A percentile compares a stretch with the other conserved stretches of the same genome.
These are phyloP conservation scores for Natator depressus DNA, from an alignment of 2,113 vertebrate genomes.

Conservation along the genomic window DNA sequence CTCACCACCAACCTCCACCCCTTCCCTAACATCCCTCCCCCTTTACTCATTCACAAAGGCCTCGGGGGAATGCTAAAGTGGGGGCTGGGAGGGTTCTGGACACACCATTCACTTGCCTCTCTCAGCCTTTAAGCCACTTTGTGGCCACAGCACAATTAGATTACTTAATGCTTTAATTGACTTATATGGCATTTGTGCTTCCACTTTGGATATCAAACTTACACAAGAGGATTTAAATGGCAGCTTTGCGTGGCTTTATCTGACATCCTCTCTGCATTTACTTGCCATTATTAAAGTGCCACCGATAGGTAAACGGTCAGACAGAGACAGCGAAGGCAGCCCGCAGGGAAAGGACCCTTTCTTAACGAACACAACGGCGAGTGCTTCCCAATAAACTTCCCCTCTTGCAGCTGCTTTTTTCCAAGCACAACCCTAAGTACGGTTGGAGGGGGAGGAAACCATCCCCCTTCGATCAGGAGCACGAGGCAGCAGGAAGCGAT, in stretches of 20 bases:
- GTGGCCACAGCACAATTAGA: conserved; percentile 77
- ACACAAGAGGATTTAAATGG: conserved; percentile 63
- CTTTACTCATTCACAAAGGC: conserved; percentile 65
- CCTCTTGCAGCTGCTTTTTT: not conserved
- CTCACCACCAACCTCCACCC: conserved; percentile 69
- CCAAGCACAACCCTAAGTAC: not conserved
- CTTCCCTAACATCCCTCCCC: conserved; percentile 33
- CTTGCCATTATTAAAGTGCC: conserved; percentile 21
- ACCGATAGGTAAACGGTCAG: not conserved
- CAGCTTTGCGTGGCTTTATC: conserved; percentile 21
- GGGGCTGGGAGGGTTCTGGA: conserved; percentile 59
- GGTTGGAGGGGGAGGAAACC: accelerated
- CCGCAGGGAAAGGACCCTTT: not conserved
- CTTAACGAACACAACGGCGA: conserved; percentile 18
- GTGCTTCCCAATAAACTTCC: not conserved
- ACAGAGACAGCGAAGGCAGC: not conserved
- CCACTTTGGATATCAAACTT: conserved; percentile 62
- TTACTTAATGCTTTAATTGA: conserved; percentile 81
- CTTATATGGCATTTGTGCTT: conserved; percentile 60
- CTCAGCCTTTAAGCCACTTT: conserved; percentile 78
- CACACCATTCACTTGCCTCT: conserved; percentile 72
- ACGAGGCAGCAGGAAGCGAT: not conserved
- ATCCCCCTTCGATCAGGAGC: not conserved
- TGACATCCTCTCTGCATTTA: conserved; percentile 27
- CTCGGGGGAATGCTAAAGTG: conserved; percentile 66